Evolutionary conservation across 2,888 invertebrate species (phyloP), one percentile per base, ranked within the genome.

Genomic region (Osmoderma eremita): DNA sequence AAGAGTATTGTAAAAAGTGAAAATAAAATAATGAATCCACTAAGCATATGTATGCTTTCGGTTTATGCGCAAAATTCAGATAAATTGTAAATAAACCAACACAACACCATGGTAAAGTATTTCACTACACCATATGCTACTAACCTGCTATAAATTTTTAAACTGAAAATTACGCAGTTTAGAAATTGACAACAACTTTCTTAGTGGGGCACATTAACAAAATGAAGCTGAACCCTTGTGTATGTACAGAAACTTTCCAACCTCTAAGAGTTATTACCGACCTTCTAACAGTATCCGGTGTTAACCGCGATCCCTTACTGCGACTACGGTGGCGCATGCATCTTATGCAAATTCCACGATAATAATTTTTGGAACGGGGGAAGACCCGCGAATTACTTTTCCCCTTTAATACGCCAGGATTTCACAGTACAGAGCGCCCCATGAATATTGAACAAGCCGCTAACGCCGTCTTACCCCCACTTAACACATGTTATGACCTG

Each of bases 171-270:
- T 12, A 48, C 42, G 42, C 45, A 41, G 50, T 39, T 20, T 41
- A 58, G 61, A 65, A 65, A 68, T 68, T 65, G 64, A 68, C 65
- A 51, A 61, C 68, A 68, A 61, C 67, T 49, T 63, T 65, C 61
- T 68, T 64, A 64, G 61, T n/a, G 61, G 49, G 65, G 48, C 65
- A 61, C 68, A 68, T 68, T 68, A 68, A 61, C 65, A 64, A 68
- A 68, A 68, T 68, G 65, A 68, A 54, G 50, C 36, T 24, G 64
- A 68, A 61, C 65, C 42, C 51, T 54, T 39, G 24, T 53, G 13
- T 13, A 30, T n/a, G n/a, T 1, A 30, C 30, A 30, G 30, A 30
- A 39, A 18, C 62, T 36, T 58, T 15, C 36, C 36, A 13, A 12
- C n/a, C 13, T 49, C 38, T 13, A 39, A 65, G 62, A 68, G 53